phyloP scores from a whole-genome alignment of 2,888 invertebrate species.

The Andrena flavipes region DNA sequence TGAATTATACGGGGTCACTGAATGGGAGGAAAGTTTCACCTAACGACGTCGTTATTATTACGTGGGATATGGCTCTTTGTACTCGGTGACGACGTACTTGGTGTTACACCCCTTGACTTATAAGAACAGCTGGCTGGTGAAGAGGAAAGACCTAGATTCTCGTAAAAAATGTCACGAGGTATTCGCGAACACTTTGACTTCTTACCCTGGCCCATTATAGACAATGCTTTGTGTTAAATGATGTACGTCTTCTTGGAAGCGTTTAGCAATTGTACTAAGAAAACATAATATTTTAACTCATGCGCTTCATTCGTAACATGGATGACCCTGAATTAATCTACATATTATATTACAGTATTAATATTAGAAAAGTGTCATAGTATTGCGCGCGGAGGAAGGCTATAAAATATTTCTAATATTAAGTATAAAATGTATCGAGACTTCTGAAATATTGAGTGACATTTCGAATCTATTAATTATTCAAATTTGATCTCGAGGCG shows the following conservation, averaged over 20 bases:
- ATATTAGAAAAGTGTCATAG: neutral
- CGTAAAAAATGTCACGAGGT: slow-evolving; percentile 20
- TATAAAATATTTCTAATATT: no score
- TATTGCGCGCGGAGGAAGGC: neutral
- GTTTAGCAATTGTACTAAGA: no score
- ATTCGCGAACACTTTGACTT: slow-evolving; percentile 41
- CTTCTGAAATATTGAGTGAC: no score
- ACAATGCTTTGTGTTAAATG: slow-evolving; percentile 3
- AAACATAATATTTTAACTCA: neutral
- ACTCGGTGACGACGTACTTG: slow-evolving; percentile 54
- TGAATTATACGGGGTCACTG: slow-evolving; percentile 13
- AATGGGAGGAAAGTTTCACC: slow-evolving; percentile 55
- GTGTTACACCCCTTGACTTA: slow-evolving; percentile 58
- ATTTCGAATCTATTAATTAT: no score
- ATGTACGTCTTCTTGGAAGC: neutral
- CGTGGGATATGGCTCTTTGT: slow-evolving; percentile 62
- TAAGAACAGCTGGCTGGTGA: slow-evolving; percentile 56
- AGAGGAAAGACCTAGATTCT: slow-evolving; percentile 62
- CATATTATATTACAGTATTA: neutral
- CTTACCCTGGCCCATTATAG: slow-evolving; percentile 1
- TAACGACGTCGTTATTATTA: slow-evolving; percentile 74
- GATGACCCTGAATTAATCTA: neutral
- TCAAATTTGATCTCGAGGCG: no score
- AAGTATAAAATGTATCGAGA: no score
- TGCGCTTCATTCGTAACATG: neutral